Conservation (phyloP, 2,888 invertebrate species). For the Drosophila antonietae region DNA sequence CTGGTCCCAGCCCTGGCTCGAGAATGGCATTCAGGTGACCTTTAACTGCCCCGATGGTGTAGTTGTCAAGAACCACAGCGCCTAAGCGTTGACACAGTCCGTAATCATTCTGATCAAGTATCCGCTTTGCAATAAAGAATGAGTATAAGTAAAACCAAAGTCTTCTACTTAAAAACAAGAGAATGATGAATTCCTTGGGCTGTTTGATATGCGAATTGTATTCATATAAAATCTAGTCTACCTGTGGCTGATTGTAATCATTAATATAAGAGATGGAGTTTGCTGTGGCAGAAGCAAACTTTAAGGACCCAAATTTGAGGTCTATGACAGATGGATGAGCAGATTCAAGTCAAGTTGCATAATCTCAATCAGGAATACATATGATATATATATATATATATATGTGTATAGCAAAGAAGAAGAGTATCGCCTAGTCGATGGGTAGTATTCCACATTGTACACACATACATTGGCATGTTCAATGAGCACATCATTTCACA, state of each 20-base stretch:
- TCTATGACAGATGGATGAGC: too few species aligned
- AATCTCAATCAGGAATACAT: too few species aligned
- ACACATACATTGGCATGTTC: not conserved
- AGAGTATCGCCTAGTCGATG: not conserved
- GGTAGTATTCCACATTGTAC: not conserved
- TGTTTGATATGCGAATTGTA: too few species aligned
- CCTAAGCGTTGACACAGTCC: not conserved
- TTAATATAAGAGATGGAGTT: too few species aligned
- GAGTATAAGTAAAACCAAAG: not conserved
- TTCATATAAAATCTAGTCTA: too few species aligned
- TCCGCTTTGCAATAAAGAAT: not conserved
- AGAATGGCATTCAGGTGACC: slow-evolving; percentile 53
- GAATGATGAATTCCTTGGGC: too few species aligned
- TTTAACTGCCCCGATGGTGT: slow-evolving; percentile 53
- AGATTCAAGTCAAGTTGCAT: too few species aligned
- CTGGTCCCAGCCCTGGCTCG: slow-evolving; percentile 58
- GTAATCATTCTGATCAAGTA: not conserved
- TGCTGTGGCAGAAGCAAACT: too few species aligned
- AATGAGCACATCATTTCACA: not conserved
- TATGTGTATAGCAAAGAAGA: too few species aligned
- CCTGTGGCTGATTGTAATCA: too few species aligned
- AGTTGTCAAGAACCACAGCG: slow-evolving; percentile 48
- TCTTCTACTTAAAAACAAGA: not conserved
- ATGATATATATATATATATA: too few species aligned
- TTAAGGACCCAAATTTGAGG: too few species aligned